A percentile compares a stretch with the other conserved stretches of the same genome.
Evolutionary conservation across 1,140 invertebrate genomes (phyloP).

Genomic region (Nephila pilipes): DNA sequence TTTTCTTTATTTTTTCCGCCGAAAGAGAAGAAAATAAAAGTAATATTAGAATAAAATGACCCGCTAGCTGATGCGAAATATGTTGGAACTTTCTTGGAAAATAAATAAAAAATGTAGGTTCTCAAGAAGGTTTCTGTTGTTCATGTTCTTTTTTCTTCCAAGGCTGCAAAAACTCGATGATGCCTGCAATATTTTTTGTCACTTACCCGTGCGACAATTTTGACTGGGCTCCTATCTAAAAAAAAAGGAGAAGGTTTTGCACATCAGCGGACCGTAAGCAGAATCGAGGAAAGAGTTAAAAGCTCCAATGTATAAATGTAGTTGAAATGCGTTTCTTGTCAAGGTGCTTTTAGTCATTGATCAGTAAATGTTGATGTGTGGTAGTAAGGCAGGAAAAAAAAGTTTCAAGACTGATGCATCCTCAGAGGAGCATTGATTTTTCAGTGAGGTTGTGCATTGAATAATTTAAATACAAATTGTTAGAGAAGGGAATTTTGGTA

Average conservation of each 20-base stretch:
- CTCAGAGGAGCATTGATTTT: neutral
- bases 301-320: constrained; percentile 41
- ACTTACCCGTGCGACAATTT: constrained; percentile 42
- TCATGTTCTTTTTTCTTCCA: neutral
- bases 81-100: constrained; percentile 18
- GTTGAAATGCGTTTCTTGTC: constrained; percentile 43
- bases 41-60: constrained; percentile 44
- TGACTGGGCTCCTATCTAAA: neutral
- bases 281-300: constrained; percentile 8
- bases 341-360: constrained; percentile 42
- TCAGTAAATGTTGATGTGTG: constrained; percentile 12
- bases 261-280: constrained; percentile 40
- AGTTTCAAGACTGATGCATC: neutral
- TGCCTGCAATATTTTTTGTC: constrained; percentile 61
- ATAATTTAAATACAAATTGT: too few species aligned
- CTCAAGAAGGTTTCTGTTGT: constrained; percentile 35
- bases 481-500: too few species aligned
- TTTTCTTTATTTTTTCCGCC: neutral
- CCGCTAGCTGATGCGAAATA: constrained; percentile 10
- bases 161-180: constrained; percentile 50
- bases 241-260: constrained; percentile 47
- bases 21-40: constrained; percentile 33
- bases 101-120: constrained; percentile 18
- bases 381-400: neutral
- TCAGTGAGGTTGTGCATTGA: too few species aligned